Evolutionary conservation across 2,888 invertebrate genomes (phyloP).

Genomic region (Dascillus cervinus): DNA sequence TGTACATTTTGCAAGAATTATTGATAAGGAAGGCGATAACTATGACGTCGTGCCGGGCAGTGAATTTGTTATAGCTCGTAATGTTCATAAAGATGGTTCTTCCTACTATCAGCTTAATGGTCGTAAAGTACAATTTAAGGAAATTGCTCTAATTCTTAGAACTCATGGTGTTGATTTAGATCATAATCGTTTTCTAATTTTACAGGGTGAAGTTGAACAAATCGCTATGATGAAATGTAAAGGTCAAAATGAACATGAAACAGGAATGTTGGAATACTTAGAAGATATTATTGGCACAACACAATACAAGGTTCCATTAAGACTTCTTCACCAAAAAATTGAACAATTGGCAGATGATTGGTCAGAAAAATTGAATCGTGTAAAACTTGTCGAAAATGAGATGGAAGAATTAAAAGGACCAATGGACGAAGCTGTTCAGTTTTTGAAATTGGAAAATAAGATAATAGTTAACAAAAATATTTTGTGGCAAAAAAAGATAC

Average conservation of each 20-base stretch:
- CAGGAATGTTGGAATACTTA: slow-evolving; percentile 95
- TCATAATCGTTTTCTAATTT: slow-evolving; percentile 93
- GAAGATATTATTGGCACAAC: slow-evolving; percentile 96
- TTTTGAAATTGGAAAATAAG: slow-evolving; percentile 72
- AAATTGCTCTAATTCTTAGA: slow-evolving; percentile 70
- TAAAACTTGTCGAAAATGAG: slow-evolving; percentile 75
- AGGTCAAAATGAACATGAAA: slow-evolving; percentile 73
- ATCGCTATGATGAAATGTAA: slow-evolving; percentile 99
- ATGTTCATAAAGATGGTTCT: slow-evolving; percentile 74
- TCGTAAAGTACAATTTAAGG: slow-evolving; percentile 72
- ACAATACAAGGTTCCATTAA: slow-evolving; percentile 68
- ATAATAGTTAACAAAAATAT: slow-evolving; percentile 61
- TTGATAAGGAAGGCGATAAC: slow-evolving; percentile 65
- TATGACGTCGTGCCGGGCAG: slow-evolving; percentile 72
- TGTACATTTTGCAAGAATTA: slow-evolving; percentile 78
- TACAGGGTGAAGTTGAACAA: slow-evolving; percentile 99
- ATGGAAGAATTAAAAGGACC: slow-evolving; percentile 70
- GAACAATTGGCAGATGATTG: slow-evolving; percentile 66
- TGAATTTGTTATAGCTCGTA: slow-evolving; percentile 77
- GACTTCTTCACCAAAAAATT: slow-evolving; percentile 60
- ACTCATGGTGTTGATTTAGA: slow-evolving; percentile 87
- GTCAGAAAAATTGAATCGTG: slow-evolving; percentile 75
- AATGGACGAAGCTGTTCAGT: slow-evolving; percentile 69
- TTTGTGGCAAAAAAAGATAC: slow-evolving; percentile 60
- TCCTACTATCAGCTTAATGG: slow-evolving; percentile 73